Evolutionary conservation across 2,113 vertebrate genomes (phyloP), one percentile per base, ranked within the genome.

Genomic region (Elaphurus davidianus): DNA sequence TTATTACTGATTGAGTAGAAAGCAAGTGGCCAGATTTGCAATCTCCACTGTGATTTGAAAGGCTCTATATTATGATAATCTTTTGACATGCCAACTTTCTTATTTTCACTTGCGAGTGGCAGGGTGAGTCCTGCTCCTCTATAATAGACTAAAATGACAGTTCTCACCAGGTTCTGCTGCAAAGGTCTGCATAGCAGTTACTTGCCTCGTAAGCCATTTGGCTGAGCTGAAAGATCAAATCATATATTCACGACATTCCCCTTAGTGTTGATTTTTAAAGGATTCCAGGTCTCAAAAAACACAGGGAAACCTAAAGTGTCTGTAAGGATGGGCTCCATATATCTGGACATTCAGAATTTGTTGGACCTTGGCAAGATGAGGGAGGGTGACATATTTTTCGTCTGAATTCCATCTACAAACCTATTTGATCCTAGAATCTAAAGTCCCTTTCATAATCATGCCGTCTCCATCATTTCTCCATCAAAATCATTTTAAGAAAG

Each of bases 21-120:
- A 98, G 74, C 27, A 83, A 92, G 78, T 86, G 93, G 64, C 50
- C 40, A 96, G 62, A 23, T 55, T 45, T 14, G 64, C 93, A 40
- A 78, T 97, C 87, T 97, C 50, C 60, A 45, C 52, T 97, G 47
- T 59, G 94, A 36, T 86, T 97, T 71, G 90, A 97, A 97, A 93
- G 84, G 59, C n/a, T 96, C 60, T 30, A 7, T 64, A 45, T 97
- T 91, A 86, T 71, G 87, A 64, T 97, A 96, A 96, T 95, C 87
- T 97, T 96, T 90, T 96, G 91, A 97, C 86, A 17, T 95, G 59
- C 57, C 96, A 89, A 67, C 92, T 97, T 97, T 74, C 92, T 96
- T 97, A n/a, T 71, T 67, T 91, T 94, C 81, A 47, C 76, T 98
- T 55, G 92, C 11, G 2, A 55, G 30, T 55, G 91, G 52, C 79